Percentiles rank a stretch among this genome's conserved stretches.
Conservation (phyloP, 2,797 vertebrate genomes). For the Carduelis carduelis region DNA sequence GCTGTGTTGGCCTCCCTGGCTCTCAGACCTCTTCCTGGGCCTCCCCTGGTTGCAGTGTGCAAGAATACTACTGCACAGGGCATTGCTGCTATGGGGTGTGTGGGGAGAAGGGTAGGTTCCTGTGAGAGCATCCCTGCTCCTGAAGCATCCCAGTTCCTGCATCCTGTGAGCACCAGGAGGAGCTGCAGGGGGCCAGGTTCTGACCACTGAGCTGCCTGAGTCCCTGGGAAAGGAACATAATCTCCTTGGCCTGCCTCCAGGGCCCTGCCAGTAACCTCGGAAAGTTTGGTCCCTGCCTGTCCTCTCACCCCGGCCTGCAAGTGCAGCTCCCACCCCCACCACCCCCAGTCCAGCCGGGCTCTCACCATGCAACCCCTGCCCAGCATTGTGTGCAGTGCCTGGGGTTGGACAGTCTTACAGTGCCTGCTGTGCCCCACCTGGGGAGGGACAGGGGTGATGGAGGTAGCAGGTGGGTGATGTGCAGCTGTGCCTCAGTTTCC, state of each 20-base stretch:
- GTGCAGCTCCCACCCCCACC: not conserved
- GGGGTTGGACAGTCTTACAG: not conserved
- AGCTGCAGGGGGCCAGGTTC: rapidly evolving
- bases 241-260: not conserved
- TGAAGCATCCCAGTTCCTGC: not conserved
- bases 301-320: not conserved
- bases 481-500: not conserved
- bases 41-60: not conserved
- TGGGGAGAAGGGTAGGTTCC: not conserved
- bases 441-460: not conserved
- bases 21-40: not conserved
- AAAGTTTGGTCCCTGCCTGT: not conserved
- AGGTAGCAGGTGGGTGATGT: not conserved
- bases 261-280: not conserved
- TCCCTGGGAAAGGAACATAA: not conserved
- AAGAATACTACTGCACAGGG: not conserved
- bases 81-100: not conserved
- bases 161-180: not conserved
- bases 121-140: not conserved
- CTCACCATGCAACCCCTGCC: not conserved
- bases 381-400: not conserved
- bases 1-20: rapidly evolving
- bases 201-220: not conserved
- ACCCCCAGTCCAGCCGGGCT: rapidly evolving
- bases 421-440: not conserved